phyloP scores from a whole-genome alignment of 2,797 vertebrate genomes.

The Microtus obscurus region DNA sequence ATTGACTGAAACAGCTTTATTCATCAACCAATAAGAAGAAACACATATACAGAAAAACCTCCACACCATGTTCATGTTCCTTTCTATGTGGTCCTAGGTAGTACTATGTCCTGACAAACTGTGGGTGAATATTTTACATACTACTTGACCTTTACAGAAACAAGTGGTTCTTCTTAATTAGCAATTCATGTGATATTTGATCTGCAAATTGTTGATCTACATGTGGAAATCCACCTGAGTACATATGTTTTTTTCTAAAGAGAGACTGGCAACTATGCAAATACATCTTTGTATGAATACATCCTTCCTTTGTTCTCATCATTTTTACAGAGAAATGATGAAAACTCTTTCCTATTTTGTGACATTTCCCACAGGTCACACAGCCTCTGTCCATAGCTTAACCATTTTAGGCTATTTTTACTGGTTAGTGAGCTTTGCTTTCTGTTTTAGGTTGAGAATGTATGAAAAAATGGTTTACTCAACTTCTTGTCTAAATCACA shows the following conservation, averaged over 20 bases:
- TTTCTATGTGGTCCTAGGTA: background rate
- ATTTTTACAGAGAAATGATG: background rate
- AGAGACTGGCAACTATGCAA: background rate
- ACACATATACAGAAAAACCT: too few species aligned
- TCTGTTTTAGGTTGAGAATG: background rate
- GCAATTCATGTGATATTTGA: background rate
- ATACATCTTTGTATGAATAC: background rate
- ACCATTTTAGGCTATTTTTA: background rate
- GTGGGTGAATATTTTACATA: background rate
- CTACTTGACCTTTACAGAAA: background rate
- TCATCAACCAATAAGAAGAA: too few species aligned
- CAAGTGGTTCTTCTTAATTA: background rate
- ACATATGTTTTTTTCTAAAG: background rate
- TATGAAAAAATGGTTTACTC: background rate
- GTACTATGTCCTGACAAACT: background rate
- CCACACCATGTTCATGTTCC: too few species aligned
- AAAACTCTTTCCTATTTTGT: background rate
- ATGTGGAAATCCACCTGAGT: too few species aligned
- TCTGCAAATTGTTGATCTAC: background rate
- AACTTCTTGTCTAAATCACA: background rate
- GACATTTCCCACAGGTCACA: background rate
- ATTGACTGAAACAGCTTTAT: too few species aligned
- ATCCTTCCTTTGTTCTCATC: background rate
- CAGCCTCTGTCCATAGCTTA: background rate
- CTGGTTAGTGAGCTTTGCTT: background rate